phyloP scores from a whole-genome alignment of 2,888 invertebrate species.

The Drosophila gaucha region DNA sequence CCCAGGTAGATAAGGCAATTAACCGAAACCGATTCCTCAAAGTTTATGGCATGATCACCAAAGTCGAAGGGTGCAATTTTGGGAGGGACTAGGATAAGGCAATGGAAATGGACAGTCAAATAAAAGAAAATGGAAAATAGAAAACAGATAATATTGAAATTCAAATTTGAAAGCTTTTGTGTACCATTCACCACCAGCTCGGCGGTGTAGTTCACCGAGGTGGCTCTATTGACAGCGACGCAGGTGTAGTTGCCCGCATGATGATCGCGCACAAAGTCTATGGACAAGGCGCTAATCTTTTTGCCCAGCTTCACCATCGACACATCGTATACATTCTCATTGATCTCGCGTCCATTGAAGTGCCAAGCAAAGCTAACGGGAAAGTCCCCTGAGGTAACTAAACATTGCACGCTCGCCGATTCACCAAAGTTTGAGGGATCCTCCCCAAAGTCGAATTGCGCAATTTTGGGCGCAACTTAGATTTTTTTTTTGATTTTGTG shows the following conservation, averaged over 20 bases:
- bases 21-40: constrained; percentile 88
- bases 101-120: not conserved
- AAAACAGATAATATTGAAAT: constrained; percentile 7
- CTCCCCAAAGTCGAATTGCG: constrained; percentile 89
- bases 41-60: constrained; percentile 88
- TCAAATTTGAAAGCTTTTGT: not conserved
- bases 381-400: constrained; percentile 87
- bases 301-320: constrained; percentile 86
- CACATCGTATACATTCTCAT: constrained; percentile 85
- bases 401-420: constrained; percentile 87
- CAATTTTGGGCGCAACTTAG: constrained; percentile 91
- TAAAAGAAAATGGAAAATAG: constrained; percentile 26
- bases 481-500: too few relatives aligned
- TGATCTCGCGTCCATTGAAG: constrained; percentile 85
- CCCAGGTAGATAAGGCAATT: constrained; percentile 87
- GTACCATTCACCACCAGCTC: constrained; percentile 87
- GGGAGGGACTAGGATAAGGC: constrained; percentile 87
- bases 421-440: constrained; percentile 88
- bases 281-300: constrained; percentile 88
- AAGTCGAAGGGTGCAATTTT: constrained; percentile 90
- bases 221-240: constrained; percentile 88
- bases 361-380: constrained; percentile 90
- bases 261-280: constrained; percentile 88
- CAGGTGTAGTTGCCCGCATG: constrained; percentile 91
- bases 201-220: constrained; percentile 87